A percentile compares a stretch with the other conserved stretches of the same genome.
Conservation (phyloP, 2,797 vertebrate genomes). For the Gila robusta region DNA sequence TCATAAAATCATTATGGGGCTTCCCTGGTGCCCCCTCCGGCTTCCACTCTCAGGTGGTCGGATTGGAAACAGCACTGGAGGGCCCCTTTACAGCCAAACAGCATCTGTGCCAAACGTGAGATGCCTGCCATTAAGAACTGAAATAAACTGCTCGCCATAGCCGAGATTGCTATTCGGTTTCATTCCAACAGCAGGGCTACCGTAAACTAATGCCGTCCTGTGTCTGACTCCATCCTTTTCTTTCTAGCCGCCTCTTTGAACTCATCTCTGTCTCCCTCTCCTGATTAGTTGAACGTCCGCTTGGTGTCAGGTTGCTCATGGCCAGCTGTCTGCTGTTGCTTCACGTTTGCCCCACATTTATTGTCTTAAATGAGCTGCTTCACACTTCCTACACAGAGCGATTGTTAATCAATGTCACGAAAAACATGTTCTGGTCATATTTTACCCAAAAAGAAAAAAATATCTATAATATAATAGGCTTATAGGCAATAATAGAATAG, state of each 20-base stretch:
- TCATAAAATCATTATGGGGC: constrained; percentile 80
- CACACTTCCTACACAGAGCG: neutral
- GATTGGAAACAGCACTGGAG: constrained; percentile 73
- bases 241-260: constrained; percentile 9
- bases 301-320: constrained; percentile 64
- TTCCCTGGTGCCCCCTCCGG: constrained; percentile 69
- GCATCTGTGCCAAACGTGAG: constrained; percentile 73
- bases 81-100: constrained; percentile 76
- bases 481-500: neutral
- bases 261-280: constrained; percentile 33
- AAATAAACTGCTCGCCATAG: constrained; percentile 62
- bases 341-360: constrained; percentile 39
- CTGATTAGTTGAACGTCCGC: constrained; percentile 67
- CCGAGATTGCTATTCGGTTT: constrained; percentile 78
- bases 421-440: neutral
- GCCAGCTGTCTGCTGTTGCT: constrained; percentile 50
- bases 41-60: constrained; percentile 59
- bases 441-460: neutral
- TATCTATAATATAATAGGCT: neutral
- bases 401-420: neutral
- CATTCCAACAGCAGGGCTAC: constrained; percentile 76
- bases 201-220: constrained; percentile 72
- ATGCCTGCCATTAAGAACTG: constrained; percentile 56
- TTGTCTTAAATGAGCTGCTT: constrained; percentile 31
- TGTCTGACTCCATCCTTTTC: constrained; percentile 16